Conservation (phyloP, 1,140 invertebrate species). For the Arctopsyche grandis region DNA sequence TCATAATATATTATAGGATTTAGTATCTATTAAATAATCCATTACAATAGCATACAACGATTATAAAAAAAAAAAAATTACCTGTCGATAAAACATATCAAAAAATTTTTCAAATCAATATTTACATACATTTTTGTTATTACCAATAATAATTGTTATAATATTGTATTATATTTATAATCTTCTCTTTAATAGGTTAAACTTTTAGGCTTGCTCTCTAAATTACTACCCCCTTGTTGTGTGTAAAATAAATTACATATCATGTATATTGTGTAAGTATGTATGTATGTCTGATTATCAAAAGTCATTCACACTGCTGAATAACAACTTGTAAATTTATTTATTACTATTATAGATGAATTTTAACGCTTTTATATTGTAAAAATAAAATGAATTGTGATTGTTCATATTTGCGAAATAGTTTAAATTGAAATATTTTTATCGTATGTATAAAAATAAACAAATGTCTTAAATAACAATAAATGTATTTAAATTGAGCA, state of each 20-base stretch:
- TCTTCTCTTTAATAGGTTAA: constrained; percentile 25
- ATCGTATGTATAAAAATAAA: constrained; percentile 33
- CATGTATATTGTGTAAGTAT: not conserved
- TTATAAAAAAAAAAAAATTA: too few relatives aligned
- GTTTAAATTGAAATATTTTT: constrained; percentile 33
- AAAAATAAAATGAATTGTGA: constrained; percentile 29
- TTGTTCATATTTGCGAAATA: constrained; percentile 35
- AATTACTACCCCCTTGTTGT: constrained; percentile 12
- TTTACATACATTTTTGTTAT: too few relatives aligned
- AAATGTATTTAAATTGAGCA: constrained; percentile 33
- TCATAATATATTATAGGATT: too few relatives aligned
- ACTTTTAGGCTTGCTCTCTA: constrained; percentile 18
- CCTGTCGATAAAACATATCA: too few relatives aligned
- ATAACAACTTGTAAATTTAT: constrained; percentile 12
- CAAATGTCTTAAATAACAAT: constrained; percentile 34
- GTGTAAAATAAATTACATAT: constrained; percentile 13
- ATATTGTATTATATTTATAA: too few relatives aligned
- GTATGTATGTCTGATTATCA: not conserved
- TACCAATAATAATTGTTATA: too few relatives aligned
- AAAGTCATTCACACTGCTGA: not conserved
- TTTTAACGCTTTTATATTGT: constrained; percentile 34
- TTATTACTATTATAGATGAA: constrained; percentile 27
- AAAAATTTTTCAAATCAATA: too few relatives aligned
- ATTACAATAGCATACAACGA: too few relatives aligned
- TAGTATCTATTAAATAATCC: too few relatives aligned